These are phyloP conservation scores for Fulica atra DNA, from an alignment of 2,113 vertebrate genomes.

Conservation along the genomic window DNA sequence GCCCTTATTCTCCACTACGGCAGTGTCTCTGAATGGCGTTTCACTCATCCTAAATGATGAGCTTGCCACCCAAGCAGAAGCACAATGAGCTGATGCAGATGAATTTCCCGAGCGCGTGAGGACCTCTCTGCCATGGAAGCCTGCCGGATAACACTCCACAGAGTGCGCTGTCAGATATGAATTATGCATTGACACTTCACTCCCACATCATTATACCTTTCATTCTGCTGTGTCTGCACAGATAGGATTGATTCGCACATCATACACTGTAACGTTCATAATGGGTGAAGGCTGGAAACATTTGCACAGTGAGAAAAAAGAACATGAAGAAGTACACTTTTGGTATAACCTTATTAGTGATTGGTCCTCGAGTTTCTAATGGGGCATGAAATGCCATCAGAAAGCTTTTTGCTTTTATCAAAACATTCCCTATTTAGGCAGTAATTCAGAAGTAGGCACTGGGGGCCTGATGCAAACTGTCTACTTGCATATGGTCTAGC, in stretches of 20 bases:
- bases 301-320: constrained; percentile 12
- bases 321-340: constrained; percentile 6
- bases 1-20: constrained; percentile 27
- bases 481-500: constrained; percentile 25
- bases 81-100: constrained; percentile 60
- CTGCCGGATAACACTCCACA: constrained; percentile 33
- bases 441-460: not conserved
- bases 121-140: constrained; percentile 34
- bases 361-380: constrained; percentile 3
- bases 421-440: not conserved
- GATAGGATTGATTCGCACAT: constrained; percentile 55
- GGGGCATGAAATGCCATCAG: constrained; percentile 6
- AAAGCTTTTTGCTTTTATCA: constrained; percentile 21
- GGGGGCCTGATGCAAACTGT: not conserved
- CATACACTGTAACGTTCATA: constrained; percentile 14
- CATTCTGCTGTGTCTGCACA: constrained; percentile 63
- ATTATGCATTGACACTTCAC: constrained; percentile 68
- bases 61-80: constrained; percentile 70
- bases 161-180: constrained; percentile 56
- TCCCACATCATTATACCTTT: constrained; percentile 68
- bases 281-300: constrained; percentile 6
- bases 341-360: not conserved
- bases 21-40: constrained; percentile 6
- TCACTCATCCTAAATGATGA: constrained; percentile 47
- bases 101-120: constrained; percentile 49